phyloP scores from a whole-genome alignment of 1,140 invertebrate species.

The Gerris buenoi region DNA sequence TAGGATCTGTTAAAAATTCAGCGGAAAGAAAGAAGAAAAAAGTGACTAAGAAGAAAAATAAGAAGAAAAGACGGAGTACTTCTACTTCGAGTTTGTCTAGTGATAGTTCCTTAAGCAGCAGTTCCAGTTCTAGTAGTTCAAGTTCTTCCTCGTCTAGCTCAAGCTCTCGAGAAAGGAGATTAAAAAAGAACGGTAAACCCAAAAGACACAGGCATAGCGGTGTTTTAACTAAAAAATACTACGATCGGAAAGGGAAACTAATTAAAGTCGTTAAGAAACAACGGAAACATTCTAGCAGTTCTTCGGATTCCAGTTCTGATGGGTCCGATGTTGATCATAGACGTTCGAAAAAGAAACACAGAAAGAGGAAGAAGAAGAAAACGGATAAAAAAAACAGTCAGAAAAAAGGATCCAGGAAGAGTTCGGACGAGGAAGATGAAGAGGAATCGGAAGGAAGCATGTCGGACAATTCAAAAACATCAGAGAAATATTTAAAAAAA shows the following conservation, averaged over 20 bases:
- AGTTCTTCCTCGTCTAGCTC: slow-evolving; percentile 2
- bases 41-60: not conserved
- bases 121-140: slow-evolving; percentile 10
- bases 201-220: not conserved
- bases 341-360: not conserved
- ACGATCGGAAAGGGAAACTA: not conserved
- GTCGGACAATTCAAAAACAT: no score
- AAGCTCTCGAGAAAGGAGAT: not conserved
- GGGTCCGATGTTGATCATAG: not conserved
- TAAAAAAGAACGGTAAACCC: not conserved
- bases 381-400: not conserved
- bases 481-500: no score
- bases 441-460: not conserved
- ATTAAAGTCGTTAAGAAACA: slow-evolving; percentile 4
- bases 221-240: slow-evolving; percentile 5
- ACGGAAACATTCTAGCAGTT: not conserved
- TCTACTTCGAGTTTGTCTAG: slow-evolving; percentile 10
- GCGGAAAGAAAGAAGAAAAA: not conserved
- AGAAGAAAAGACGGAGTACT: slow-evolving; percentile 13
- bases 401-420: not conserved
- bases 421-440: not conserved
- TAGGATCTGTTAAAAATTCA: not conserved
- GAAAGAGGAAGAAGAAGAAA: not conserved
- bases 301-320: not conserved
- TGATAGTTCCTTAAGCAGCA: slow-evolving; percentile 13